Conservation (phyloP, 1,140 invertebrate species). For the Drosophila miranda region DNA sequence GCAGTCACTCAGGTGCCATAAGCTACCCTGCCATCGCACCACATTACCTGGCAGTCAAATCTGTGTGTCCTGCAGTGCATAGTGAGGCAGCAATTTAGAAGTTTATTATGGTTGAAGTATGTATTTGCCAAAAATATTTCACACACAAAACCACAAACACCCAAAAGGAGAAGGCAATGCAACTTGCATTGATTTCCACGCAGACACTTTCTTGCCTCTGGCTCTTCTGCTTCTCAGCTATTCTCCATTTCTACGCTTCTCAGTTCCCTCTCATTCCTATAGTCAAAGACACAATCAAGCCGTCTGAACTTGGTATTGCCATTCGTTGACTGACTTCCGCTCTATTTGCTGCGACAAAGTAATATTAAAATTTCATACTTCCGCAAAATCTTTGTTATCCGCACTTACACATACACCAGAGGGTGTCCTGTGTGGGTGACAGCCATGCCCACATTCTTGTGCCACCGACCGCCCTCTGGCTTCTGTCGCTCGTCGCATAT, state of each 20-base stretch:
- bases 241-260: background rate
- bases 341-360: constrained; percentile 77
- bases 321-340: constrained; percentile 78
- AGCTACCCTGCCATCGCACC: background rate
- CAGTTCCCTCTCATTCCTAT: constrained; percentile 12
- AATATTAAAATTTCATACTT: constrained; percentile 79
- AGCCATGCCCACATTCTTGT: constrained; percentile 59
- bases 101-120: constrained; percentile 14
- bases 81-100: constrained; percentile 6
- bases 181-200: constrained; percentile 53
- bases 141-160: constrained; percentile 34
- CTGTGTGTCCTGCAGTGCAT: background rate
- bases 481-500: constrained; percentile 69
- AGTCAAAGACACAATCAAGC: constrained; percentile 68
- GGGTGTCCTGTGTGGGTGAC: background rate
- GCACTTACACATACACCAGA: constrained; percentile 10
- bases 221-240: background rate
- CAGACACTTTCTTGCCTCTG: constrained; percentile 11
- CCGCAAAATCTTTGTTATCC: constrained; percentile 68
- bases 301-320: constrained; percentile 46
- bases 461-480: constrained; percentile 39
- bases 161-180: constrained; percentile 5
- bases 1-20: constrained; percentile 10
- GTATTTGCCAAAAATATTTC: constrained; percentile 37
- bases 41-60: background rate